Percentiles rank a stretch among this genome's conserved stretches.
Evolutionary conservation across 2,888 invertebrate species (phyloP).

Genomic region (Chesias legatella): DNA sequence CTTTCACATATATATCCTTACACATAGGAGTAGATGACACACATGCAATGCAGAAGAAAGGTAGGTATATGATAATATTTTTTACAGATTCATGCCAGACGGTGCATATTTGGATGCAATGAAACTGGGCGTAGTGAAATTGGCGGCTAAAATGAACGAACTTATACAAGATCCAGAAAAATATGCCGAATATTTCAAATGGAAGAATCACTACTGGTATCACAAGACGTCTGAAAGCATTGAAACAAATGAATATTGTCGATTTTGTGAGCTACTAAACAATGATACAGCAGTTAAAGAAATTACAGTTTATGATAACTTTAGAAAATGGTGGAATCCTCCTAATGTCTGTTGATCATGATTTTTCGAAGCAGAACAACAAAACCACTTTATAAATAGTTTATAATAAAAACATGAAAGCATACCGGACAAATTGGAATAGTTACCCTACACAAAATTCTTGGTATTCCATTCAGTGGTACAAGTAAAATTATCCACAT

Average conservation of each 20-base stretch:
- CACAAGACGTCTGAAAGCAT: slow-evolving; percentile 39
- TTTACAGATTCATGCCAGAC: slow-evolving; percentile 65
- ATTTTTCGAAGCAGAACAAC: too few species aligned
- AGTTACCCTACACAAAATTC: too few species aligned
- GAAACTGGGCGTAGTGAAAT: slow-evolving; percentile 37
- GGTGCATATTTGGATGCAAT: slow-evolving; percentile 58
- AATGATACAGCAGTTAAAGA: slow-evolving; percentile 42
- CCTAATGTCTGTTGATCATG: slow-evolving; percentile 24
- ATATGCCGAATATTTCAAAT: slow-evolving; percentile 58
- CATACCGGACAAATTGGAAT: too few species aligned
- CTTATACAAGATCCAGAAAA: slow-evolving; percentile 47
- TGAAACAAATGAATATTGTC: slow-evolving; percentile 62
- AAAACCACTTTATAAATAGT: too few species aligned
- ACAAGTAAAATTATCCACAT: too few species aligned
- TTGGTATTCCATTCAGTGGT: too few species aligned
- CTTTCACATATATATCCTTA: too few species aligned
- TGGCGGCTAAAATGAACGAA: slow-evolving; percentile 51
- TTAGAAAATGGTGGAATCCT: slow-evolving; percentile 58
- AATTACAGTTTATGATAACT: slow-evolving; percentile 42
- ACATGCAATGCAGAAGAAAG: too few species aligned
- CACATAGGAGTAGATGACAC: too few species aligned
- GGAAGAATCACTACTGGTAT: slow-evolving; percentile 61
- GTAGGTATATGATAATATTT: too few species aligned
- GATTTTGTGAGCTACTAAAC: slow-evolving; percentile 55
- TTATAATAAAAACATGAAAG: too few species aligned